phyloP scores from a whole-genome alignment of 2,888 invertebrate species.

The Strigamia maritima region DNA sequence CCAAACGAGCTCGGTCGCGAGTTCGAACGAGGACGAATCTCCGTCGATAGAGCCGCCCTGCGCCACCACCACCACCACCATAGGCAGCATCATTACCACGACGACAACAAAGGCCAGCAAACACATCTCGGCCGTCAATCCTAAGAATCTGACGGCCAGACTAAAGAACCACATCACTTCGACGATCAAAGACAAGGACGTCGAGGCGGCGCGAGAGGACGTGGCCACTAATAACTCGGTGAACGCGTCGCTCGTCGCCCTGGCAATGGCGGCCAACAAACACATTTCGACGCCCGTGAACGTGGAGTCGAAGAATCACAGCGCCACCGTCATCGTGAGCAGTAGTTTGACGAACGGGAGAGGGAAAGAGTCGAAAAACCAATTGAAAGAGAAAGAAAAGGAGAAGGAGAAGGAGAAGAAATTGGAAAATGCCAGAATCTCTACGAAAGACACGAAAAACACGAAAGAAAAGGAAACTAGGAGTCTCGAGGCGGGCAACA shows the following conservation, averaged over 20 bases:
- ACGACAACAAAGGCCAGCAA: neutral
- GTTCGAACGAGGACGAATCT: constrained; percentile 38
- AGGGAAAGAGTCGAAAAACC: constrained; percentile 53
- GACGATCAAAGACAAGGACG: neutral
- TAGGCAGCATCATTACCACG: constrained; percentile 44
- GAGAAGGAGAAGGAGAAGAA: constrained; percentile 45
- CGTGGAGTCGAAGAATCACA: neutral
- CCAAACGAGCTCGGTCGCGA: constrained; percentile 40
- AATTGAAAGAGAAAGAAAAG: constrained; percentile 42
- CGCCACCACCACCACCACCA: constrained; percentile 49
- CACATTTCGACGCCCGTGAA: neutral
- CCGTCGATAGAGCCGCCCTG: constrained; percentile 47
- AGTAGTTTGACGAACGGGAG: constrained; percentile 63
- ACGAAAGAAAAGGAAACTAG: neutral
- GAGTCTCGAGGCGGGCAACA: neutral
- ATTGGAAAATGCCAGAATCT: constrained; percentile 45
- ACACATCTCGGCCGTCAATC: neutral
- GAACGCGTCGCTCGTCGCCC: neutral
- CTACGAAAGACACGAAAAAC: constrained; percentile 43
- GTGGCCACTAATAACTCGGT: neutral
- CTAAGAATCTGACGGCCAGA: constrained; percentile 18
- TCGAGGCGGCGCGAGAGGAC: neutral
- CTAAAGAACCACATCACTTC: neutral
- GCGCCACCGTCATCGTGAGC: constrained; percentile 38
- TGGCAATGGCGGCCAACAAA: neutral